Percentiles rank a stretch among this genome's conserved stretches.
Evolutionary conservation across 1,140 invertebrate species (phyloP).

Genomic region (Heliothis subflexa): DNA sequence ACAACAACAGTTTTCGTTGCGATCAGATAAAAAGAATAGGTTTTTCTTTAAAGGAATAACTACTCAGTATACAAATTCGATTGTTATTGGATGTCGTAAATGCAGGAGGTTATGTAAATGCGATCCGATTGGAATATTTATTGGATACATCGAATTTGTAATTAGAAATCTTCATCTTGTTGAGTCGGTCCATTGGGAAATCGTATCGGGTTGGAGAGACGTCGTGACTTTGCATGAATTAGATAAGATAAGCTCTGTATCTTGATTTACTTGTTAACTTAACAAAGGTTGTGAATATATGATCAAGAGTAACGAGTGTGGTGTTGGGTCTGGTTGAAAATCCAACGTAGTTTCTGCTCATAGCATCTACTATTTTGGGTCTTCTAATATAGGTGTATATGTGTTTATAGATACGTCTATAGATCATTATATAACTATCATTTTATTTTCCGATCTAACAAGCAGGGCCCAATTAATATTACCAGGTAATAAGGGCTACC

Average conservation of each 20-base stretch:
- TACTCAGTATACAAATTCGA: not conserved
- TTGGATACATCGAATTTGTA: constrained; percentile 78
- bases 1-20: constrained; percentile 52
- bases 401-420: too few relatives aligned
- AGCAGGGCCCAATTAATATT: not conserved
- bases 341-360: not conserved
- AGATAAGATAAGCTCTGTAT: constrained; percentile 41
- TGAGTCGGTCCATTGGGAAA: constrained; percentile 72
- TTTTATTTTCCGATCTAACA: not conserved
- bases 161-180: constrained; percentile 74
- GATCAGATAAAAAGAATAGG: constrained; percentile 46
- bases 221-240: constrained; percentile 62
- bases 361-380: too few relatives aligned
- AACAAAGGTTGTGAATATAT: constrained; percentile 37
- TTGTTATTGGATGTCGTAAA: constrained; percentile 32
- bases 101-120: constrained; percentile 66
- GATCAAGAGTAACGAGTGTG: constrained; percentile 6
- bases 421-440: too few relatives aligned
- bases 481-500: not conserved
- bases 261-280: constrained; percentile 45
- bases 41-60: constrained; percentile 2
- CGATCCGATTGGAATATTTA: constrained; percentile 80
- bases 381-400: too few relatives aligned
- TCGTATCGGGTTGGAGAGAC: constrained; percentile 67
- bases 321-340: not conserved